These are phyloP conservation scores for Fratercula arctica DNA, from an alignment of 2,797 vertebrate genomes.

Conservation along the genomic window DNA sequence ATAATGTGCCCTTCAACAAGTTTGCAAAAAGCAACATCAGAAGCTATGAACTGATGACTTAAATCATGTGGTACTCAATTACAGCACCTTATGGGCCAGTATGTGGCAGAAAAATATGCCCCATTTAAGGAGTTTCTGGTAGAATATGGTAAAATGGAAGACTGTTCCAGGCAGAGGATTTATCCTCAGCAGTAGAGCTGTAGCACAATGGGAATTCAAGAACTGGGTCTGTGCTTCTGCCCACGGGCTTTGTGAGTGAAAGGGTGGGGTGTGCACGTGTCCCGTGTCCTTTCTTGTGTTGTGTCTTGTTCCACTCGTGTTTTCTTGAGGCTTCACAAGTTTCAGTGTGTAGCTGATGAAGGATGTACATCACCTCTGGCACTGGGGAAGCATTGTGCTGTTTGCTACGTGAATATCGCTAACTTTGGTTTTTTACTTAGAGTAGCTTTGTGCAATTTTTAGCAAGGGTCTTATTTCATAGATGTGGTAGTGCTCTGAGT, in stretches of 20 bases:
- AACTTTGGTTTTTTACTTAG: background rate
- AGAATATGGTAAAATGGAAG: background rate
- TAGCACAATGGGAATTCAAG: background rate
- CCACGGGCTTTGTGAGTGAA: background rate
- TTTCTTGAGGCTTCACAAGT: background rate
- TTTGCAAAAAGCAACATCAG: background rate
- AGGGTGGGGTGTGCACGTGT: fast-evolving
- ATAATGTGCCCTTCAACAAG: background rate
- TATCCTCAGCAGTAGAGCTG: background rate
- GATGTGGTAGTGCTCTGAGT: background rate
- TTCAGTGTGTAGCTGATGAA: background rate
- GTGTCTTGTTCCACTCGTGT: too few relatives aligned
- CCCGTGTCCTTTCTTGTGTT: background rate
- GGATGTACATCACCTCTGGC: background rate
- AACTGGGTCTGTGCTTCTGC: fast-evolving
- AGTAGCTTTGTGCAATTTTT: background rate
- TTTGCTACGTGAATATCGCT: background rate
- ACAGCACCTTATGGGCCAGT: too few relatives aligned
- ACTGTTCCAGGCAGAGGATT: background rate
- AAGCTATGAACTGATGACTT: background rate
- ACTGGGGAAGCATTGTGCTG: fast-evolving
- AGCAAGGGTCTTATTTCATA: background rate
- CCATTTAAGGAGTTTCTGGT: background rate
- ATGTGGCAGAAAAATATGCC: background rate
- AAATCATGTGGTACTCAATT: background rate